Base-by-base conservation (phyloP, 2,888 invertebrate species). In the Acleris cristana region DNA sequence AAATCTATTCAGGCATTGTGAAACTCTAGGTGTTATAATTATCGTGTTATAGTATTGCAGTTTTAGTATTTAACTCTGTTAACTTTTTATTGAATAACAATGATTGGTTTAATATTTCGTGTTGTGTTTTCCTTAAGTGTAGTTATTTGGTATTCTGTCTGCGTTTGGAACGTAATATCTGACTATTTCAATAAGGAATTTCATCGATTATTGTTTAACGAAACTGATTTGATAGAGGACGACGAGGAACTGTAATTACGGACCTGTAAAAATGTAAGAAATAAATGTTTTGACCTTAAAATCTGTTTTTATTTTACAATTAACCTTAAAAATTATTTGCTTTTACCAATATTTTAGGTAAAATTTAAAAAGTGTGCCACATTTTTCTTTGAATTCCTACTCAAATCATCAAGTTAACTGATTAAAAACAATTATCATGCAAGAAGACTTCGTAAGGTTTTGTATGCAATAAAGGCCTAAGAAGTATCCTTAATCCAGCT, bases 121-220 rank as follows among this genome's bases (percentile, higher is more conserved):
- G 93, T 95, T 16, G 81, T 95, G 68, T 92, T 96, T 74, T 94
- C 96, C 1, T 73, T 96, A 6, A 92, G 94, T 48, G 90, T 96
- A n/a, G 91, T 97, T 74, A 87, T 94, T 65, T 96, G 96, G 95
- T 97, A 97, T 84, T 95, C 95, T 62, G 78, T 94, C 40, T 94
- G 94, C 72, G 93, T 97, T 63, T 95, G 96, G 94, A 94, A 93
- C 73, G 90, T 96, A 88, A 96, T 97, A 75, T 95, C 96, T 72
- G 94, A 94, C 71, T 96, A 96, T 84, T 97, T 97, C 80, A 95
- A 94, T 72, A 94, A 93, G 51, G 95, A 96, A 85, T 96, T 97
- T 79, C 93, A 94, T 70, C 94, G 90, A 72, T 92, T 95, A 76
- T 77, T 96, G 61, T 78, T 89, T 10, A 93, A 94, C 71, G 91